A percentile compares a stretch with the other conserved stretches of the same genome.
These are phyloP conservation scores for Meloidogyne floridensis DNA, from an alignment of 1,140 invertebrate genomes.

Conservation along the genomic window DNA sequence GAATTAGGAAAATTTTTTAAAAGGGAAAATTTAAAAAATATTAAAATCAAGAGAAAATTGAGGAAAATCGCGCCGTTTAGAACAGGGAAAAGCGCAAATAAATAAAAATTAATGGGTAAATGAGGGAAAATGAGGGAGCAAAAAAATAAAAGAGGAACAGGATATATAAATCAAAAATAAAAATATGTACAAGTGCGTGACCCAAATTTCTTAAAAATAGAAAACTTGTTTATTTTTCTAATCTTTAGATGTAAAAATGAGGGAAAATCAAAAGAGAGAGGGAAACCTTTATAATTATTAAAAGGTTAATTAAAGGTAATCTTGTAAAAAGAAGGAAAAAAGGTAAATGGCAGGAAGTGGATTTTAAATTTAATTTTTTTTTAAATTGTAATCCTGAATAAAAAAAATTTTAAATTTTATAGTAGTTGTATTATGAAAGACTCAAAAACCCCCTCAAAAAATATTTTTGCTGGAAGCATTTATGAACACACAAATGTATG, in stretches of 20 bases:
- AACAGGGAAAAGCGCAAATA: conserved; percentile 13
- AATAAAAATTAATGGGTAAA: background rate
- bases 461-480: too few species aligned
- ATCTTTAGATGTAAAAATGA: background rate
- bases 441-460: too few species aligned
- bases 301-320: background rate
- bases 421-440: too few species aligned
- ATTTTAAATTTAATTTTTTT: too few species aligned
- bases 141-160: background rate
- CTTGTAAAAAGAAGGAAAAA: too few species aligned
- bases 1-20: background rate
- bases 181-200: conserved; percentile 2
- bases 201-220: background rate
- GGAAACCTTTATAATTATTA: background rate
- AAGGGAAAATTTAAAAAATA: background rate
- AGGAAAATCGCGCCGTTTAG: background rate
- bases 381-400: too few species aligned
- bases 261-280: background rate
- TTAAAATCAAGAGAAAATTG: background rate
- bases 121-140: background rate
- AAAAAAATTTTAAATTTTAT: too few species aligned
- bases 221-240: background rate
- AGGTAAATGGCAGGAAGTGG: too few species aligned
- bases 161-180: conserved; percentile 1
- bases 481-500: too few species aligned